These are phyloP conservation scores for Drosophila melanosoma DNA, from an alignment of 2,888 invertebrate genomes.

Conservation along the genomic window DNA sequence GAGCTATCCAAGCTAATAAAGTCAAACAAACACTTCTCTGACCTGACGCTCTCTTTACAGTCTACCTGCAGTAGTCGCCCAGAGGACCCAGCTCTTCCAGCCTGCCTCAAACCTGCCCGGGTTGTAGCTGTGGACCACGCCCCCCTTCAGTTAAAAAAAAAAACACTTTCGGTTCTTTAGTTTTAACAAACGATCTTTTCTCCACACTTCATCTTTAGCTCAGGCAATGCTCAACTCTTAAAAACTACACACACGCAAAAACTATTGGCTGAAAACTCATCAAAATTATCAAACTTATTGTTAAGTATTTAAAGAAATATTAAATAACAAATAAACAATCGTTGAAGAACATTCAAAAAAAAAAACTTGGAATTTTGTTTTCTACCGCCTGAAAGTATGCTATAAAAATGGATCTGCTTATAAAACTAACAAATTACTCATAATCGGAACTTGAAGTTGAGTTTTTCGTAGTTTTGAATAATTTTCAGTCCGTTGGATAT, in stretches of 20 bases:
- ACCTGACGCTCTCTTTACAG: conserved; percentile 77
- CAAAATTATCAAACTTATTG: conserved; percentile 48
- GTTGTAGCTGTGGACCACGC: conserved; percentile 53
- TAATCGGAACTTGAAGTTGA: fast-evolving
- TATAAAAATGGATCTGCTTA: neutral
- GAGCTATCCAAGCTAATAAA: conserved; percentile 30
- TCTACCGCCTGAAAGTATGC: conserved; percentile 52
- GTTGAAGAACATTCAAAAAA: conserved; percentile 45
- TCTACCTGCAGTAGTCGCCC: conserved; percentile 75
- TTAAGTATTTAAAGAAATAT: conserved; percentile 71
- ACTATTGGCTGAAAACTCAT: conserved; percentile 43
- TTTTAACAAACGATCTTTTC: conserved; percentile 34
- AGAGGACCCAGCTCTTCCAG: conserved; percentile 58
- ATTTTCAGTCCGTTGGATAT: neutral
- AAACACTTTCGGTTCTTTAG: conserved; percentile 48
- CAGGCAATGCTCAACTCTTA: conserved; percentile 19
- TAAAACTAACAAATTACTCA: neutral
- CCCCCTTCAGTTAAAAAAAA: conserved; percentile 51
- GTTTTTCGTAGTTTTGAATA: neutral
- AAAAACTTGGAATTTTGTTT: neutral
- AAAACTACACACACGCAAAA: conserved; percentile 6
- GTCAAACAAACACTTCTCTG: conserved; percentile 49
- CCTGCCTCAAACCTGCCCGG: conserved; percentile 55
- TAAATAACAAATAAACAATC: conserved; percentile 63
- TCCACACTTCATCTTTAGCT: conserved; percentile 31